A percentile compares a stretch with the other conserved stretches of the same genome.
phyloP scores from a whole-genome alignment of 2,888 invertebrate species.

The Hypselothyrea guttata region DNA sequence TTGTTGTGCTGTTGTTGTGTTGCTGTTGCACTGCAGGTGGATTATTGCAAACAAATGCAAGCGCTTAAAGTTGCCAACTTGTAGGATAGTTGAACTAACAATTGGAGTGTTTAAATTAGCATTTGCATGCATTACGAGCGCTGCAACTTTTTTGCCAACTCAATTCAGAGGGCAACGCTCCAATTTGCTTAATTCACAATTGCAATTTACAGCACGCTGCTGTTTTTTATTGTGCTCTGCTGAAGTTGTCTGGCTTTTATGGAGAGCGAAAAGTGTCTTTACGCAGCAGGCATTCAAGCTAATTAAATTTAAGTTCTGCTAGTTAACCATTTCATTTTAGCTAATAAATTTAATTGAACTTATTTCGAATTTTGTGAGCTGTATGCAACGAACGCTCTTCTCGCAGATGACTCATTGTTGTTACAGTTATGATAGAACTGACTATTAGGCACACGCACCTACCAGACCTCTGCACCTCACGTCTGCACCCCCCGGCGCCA shows the following conservation, averaged over 20 bases:
- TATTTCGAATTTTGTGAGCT: no score
- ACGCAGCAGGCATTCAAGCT: slow-evolving; percentile 36
- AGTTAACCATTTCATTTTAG: slow-evolving; percentile 7
- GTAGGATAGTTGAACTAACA: not conserved
- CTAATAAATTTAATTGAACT: not conserved
- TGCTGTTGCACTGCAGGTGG: slow-evolving; percentile 1
- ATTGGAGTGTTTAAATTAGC: slow-evolving; percentile 12
- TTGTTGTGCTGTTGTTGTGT: no score
- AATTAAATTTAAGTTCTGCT: slow-evolving; percentile 56
- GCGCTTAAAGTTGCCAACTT: slow-evolving; percentile 4
- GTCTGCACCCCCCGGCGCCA: no score
- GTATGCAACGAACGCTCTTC: not conserved
- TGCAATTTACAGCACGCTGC: slow-evolving; percentile 23
- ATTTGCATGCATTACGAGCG: slow-evolving; percentile 8
- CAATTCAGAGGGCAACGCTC: slow-evolving; percentile 8
- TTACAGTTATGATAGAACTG: no score
- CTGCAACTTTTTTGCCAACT: slow-evolving; percentile 1
- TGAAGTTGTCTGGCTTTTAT: slow-evolving; percentile 29
- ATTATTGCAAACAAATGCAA: slow-evolving; percentile 6
- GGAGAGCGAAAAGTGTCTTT: slow-evolving; percentile 22
- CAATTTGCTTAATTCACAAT: slow-evolving; percentile 42
- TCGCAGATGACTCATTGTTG: no score
- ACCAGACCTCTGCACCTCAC: no score
- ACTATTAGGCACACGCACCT: no score
- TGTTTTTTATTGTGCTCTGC: slow-evolving; percentile 7